Evolutionary conservation across 1,140 invertebrate genomes (phyloP).

Genomic region (Drosophila parabipectinata): DNA sequence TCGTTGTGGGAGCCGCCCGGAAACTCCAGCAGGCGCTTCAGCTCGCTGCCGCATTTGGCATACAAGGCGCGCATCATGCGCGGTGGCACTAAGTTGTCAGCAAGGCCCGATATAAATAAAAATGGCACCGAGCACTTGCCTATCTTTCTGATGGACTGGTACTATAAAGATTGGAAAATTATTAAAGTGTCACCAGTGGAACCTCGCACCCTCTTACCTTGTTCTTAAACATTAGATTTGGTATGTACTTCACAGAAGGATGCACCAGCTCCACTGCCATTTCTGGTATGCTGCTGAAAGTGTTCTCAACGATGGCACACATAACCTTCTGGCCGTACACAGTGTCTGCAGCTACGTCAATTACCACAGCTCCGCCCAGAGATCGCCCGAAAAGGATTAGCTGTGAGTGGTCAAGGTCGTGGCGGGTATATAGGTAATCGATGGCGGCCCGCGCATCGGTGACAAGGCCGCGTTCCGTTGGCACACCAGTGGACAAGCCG

Average conservation of each 20-base stretch:
- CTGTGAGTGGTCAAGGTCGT: conserved; percentile 92
- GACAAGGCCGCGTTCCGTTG: conserved; percentile 94
- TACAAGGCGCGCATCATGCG: conserved; percentile 93
- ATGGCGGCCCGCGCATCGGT: conserved; percentile 94
- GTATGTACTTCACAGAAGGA: conserved; percentile 89
- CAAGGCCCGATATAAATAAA: conserved; percentile 92
- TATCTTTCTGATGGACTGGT: conserved; percentile 87
- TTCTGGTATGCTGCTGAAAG: conserved; percentile 96
- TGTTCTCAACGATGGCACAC: conserved; percentile 96
- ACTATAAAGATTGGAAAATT: conserved; percentile 25
- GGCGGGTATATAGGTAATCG: conserved; percentile 91
- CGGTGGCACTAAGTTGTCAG: conserved; percentile 92
- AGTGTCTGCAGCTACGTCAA: conserved; percentile 91
- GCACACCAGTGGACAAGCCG: conserved; percentile 95
- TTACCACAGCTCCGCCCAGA: conserved; percentile 93
- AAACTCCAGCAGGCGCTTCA: conserved; percentile 90
- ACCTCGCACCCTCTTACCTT: conserved; percentile 86
- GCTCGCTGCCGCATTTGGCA: conserved; percentile 87
- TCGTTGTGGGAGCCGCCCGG: conserved; percentile 93
- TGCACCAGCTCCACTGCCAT: conserved; percentile 92
- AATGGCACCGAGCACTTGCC: conserved; percentile 88
- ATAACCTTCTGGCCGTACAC: conserved; percentile 91
- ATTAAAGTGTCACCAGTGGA: too few relatives aligned
- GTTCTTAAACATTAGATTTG: conserved; percentile 92
- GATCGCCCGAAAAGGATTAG: conserved; percentile 97